Conservation (phyloP, 2,888 invertebrate species). For the Drosophila aldrichi region DNA sequence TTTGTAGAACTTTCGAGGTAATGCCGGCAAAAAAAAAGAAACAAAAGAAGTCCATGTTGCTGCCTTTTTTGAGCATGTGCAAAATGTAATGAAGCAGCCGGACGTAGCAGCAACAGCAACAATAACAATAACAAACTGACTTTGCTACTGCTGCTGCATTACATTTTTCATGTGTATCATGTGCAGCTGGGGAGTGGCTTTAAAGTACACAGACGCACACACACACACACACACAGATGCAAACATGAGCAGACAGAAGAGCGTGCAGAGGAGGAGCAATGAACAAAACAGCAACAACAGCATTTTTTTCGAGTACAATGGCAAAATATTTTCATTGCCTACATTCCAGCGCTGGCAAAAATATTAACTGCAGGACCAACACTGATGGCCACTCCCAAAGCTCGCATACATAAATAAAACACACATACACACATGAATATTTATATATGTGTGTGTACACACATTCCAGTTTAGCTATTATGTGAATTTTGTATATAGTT, state of each 20-base stretch:
- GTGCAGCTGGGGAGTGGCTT: conserved; percentile 69
- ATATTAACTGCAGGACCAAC: conserved; percentile 32
- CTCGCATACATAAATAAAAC: conserved; percentile 3
- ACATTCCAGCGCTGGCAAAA: conserved; percentile 63
- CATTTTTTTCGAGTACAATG: conserved; percentile 29
- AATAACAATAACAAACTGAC: conserved; percentile 15
- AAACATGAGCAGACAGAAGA: not conserved
- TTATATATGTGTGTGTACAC: not conserved
- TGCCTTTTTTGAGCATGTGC: conserved; percentile 36
- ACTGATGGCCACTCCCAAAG: conserved; percentile 43
- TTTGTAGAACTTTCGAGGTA: conserved; percentile 18
- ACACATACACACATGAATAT: not conserved
- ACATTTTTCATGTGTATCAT: conserved; percentile 41
- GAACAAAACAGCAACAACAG: conserved; percentile 1
- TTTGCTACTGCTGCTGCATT: conserved; percentile 30
- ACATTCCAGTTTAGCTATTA: not conserved
- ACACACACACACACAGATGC: not conserved
- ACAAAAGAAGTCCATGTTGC: conserved; percentile 39
- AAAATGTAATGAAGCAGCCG: conserved; percentile 53
- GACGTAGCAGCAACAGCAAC: conserved; percentile 43
- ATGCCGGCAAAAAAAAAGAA: conserved; percentile 62
- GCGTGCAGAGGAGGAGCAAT: conserved; percentile 1
- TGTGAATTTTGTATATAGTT: not conserved
- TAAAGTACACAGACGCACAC: conserved; percentile 35
- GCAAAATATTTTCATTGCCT: conserved; percentile 69